Evolutionary conservation across 2,797 vertebrate genomes (phyloP).

Genomic region (Uromys caudimaculatus): DNA sequence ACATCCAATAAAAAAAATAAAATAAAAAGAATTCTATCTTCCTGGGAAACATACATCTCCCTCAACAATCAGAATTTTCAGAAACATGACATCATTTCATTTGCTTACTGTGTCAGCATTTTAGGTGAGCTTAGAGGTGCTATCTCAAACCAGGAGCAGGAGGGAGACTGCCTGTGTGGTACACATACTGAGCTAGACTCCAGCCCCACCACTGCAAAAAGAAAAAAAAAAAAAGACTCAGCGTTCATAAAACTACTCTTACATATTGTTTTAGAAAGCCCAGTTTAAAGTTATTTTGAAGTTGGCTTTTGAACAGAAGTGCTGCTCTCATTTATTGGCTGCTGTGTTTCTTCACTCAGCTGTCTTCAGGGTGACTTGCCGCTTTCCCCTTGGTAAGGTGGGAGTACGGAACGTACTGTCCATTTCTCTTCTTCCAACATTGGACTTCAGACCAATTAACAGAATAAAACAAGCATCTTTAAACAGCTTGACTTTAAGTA

Average conservation of each 20-base stretch:
- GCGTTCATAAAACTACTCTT: conserved; percentile 29
- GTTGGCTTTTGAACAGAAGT: conserved; percentile 50
- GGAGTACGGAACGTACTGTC: conserved; percentile 64
- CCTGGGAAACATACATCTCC: not conserved
- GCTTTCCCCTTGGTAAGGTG: conserved; percentile 24
- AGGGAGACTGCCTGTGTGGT: not conserved
- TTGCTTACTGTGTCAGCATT: not conserved
- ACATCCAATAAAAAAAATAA: no score
- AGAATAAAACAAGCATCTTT: conserved; percentile 60
- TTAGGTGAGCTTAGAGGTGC: conserved; percentile 24
- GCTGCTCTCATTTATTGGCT: not conserved
- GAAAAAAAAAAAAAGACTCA: not conserved
- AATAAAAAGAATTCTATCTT: not conserved
- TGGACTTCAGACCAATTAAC: conserved; percentile 64
- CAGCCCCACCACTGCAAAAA: not conserved
- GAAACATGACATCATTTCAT: conserved; percentile 11
- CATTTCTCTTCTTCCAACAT: conserved; percentile 33
- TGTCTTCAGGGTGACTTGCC: conserved; percentile 34
- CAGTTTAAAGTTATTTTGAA: conserved; percentile 51
- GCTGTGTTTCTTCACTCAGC: not conserved
- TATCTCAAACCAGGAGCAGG: conserved; percentile 32
- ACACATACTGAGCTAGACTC: not conserved
- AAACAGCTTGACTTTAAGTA: conserved; percentile 62
- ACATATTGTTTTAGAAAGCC: conserved; percentile 24
- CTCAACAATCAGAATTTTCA: not conserved